Evolutionary conservation across 2,888 invertebrate genomes (phyloP).

Genomic region (Eulithis prunata): DNA sequence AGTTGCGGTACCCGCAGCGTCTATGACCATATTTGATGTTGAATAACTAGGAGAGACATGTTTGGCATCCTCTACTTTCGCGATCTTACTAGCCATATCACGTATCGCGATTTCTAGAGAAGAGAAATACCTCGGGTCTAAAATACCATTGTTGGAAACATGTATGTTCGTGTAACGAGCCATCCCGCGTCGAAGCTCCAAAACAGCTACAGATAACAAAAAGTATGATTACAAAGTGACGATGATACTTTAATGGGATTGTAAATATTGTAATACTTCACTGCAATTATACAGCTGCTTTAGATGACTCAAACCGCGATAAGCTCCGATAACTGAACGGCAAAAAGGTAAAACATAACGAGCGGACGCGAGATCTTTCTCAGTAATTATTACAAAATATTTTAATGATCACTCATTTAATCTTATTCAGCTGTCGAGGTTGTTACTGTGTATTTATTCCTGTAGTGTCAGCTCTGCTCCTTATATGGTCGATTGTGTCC

Average conservation of each 20-base stretch:
- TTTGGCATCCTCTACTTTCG: slow-evolving; percentile 56
- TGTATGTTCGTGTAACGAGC: slow-evolving; percentile 45
- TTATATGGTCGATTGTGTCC: slow-evolving; percentile 59
- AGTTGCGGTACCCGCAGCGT: slow-evolving; percentile 49
- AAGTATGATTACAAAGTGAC: slow-evolving; percentile 13
- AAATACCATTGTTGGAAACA: slow-evolving; percentile 61
- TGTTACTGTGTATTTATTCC: slow-evolving; percentile 64
- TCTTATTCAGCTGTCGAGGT: slow-evolving; percentile 54
- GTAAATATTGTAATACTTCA: slow-evolving; percentile 10
- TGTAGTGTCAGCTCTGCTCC: slow-evolving; percentile 55
- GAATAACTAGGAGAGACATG: slow-evolving; percentile 57
- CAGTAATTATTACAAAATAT: slow-evolving; percentile 54
- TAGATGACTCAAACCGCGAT: slow-evolving; percentile 27
- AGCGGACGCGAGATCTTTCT: slow-evolving; percentile 36
- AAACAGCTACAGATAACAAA: slow-evolving; percentile 10
- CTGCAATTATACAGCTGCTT: slow-evolving; percentile 21
- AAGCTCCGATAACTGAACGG: slow-evolving; percentile 29
- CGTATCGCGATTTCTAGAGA: slow-evolving; percentile 62
- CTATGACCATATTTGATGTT: slow-evolving; percentile 62
- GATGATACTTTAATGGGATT: slow-evolving; percentile 14
- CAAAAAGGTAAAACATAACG: slow-evolving; percentile 31
- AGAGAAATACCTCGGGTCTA: slow-evolving; percentile 55
- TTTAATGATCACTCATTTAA: slow-evolving; percentile 63
- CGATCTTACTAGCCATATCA: slow-evolving; percentile 61
- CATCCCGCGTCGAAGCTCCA: slow-evolving; percentile 29